These are phyloP conservation scores for Microtus richardsoni DNA, from an alignment of 2,113 vertebrate species.

Conservation along the genomic window DNA sequence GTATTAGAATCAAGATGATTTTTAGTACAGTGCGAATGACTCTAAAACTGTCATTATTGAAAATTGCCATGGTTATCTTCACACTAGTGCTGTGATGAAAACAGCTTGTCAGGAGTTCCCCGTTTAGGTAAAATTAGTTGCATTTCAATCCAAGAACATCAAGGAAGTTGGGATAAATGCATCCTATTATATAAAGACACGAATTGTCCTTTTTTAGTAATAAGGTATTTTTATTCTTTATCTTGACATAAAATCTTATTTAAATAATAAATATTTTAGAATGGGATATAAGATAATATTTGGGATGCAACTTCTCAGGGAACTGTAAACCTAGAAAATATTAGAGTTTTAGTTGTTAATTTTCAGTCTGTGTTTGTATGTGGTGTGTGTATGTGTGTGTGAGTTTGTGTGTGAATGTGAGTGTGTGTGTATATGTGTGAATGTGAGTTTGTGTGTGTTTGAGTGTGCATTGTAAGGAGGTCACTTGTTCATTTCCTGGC, in stretches of 20 bases:
- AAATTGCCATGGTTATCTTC: constrained; percentile 72
- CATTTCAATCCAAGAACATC: constrained; percentile 61
- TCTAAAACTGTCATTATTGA: constrained; percentile 56
- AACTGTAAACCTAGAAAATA: background rate
- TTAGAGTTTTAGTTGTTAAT: background rate
- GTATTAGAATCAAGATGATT: constrained; percentile 1
- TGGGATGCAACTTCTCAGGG: background rate
- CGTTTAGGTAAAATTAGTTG: constrained; percentile 73
- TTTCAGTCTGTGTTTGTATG: background rate
- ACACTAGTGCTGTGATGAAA: constrained; percentile 41
- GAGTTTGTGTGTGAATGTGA: too few species aligned
- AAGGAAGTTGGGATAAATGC: constrained; percentile 59
- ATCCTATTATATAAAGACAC: constrained; percentile 54
- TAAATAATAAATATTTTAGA: constrained; percentile 57
- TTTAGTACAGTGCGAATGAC: constrained; percentile 58
- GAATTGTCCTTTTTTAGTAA: constrained; percentile 61
- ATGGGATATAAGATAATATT: background rate
- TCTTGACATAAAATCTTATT: constrained; percentile 50
- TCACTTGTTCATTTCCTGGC: too few species aligned
- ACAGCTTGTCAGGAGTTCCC: constrained; percentile 63
- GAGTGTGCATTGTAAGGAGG: too few species aligned
- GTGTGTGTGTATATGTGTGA: too few species aligned
- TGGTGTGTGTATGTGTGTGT: background rate
- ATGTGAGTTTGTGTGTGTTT: too few species aligned
- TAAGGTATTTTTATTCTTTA: constrained; percentile 64